Evolutionary conservation across 2,797 vertebrate species (phyloP).

Genomic region (Sardinella longiceps): DNA sequence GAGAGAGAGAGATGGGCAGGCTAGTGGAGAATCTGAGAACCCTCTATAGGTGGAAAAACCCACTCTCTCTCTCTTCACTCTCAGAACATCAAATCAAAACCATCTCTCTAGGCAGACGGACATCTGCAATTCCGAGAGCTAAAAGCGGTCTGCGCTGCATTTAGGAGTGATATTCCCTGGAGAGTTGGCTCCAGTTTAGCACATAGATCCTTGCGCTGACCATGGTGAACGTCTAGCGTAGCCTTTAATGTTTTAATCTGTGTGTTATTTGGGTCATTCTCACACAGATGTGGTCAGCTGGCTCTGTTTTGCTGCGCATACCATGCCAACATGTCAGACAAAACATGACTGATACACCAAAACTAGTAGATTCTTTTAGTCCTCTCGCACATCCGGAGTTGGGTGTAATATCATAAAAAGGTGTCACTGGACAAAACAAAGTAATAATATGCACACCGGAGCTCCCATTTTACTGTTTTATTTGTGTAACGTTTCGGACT

Average conservation of each 20-base stretch:
- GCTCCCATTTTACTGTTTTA: too few relatives aligned
- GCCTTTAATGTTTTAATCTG: background rate
- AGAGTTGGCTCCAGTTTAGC: background rate
- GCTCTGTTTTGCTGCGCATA: background rate
- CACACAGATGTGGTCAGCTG: background rate
- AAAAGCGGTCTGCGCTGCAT: background rate
- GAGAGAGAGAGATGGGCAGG: background rate
- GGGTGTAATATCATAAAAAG: too few relatives aligned
- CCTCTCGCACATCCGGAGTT: too few relatives aligned
- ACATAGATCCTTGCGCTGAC: background rate
- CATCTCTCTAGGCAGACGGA: background rate
- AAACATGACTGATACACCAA: too few relatives aligned
- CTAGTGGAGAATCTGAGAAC: background rate
- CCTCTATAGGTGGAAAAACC: background rate
- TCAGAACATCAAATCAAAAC: slow-evolving; percentile 16
- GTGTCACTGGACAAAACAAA: too few relatives aligned
- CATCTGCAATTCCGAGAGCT: background rate
- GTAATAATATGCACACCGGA: too few relatives aligned
- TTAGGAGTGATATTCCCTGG: background rate
- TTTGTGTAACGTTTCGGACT: too few relatives aligned
- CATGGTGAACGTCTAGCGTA: background rate
- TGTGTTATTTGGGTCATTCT: background rate
- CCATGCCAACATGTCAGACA: background rate
- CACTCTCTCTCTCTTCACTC: background rate
- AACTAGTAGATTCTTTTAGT: too few relatives aligned